Evolutionary conservation across 2,797 vertebrate genomes (phyloP), one percentile per base, ranked within the genome.

Genomic region (Anas capensis): DNA sequence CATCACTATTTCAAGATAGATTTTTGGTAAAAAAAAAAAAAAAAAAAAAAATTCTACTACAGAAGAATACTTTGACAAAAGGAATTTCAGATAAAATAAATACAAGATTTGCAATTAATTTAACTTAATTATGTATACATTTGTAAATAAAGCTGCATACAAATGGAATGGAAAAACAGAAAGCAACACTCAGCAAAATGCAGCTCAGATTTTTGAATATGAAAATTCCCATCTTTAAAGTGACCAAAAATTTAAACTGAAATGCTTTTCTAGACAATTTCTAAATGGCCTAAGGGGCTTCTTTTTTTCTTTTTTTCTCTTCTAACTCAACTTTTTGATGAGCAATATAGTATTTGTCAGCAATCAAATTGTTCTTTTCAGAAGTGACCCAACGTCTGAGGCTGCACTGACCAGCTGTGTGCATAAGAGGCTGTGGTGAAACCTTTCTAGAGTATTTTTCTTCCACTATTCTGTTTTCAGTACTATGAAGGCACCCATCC

Each of bases 61-160:
- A 49, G 27, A 31, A 65, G 17, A 93, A 40, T 38, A 72, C 21
- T 88, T 90, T 27, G n/a, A 88, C 20, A 91, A 87, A 79, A 8
- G 4, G 17, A 29, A 33, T 66, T 86, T 69, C 49, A 72, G 31
- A 53, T 64, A 60, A 48, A 31, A 81, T 78, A 72, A 92, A 40
- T 69, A 16, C 10, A 89, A 36, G 48, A 14, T 31, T 13, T 58
- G 5, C n/a, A 36, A 24, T 94, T 76, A 69, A 65, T 38, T 14
- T 6, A 51, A 71, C 40, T 15, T 14, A 77, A 56, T 80, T 61
- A 77, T 0, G 0, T 26, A 54, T 31, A 48, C n/a, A 57, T 76
- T 85, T 49, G 7, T 42, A 87, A 34, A 61, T 46, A 75, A 77
- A 26, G 44, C 12, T 73, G 62, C 4, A 7, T 73, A 64, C 8